These are phyloP conservation scores for Drosophila repleta DNA, from an alignment of 1,140 invertebrate species.

Conservation along the genomic window DNA sequence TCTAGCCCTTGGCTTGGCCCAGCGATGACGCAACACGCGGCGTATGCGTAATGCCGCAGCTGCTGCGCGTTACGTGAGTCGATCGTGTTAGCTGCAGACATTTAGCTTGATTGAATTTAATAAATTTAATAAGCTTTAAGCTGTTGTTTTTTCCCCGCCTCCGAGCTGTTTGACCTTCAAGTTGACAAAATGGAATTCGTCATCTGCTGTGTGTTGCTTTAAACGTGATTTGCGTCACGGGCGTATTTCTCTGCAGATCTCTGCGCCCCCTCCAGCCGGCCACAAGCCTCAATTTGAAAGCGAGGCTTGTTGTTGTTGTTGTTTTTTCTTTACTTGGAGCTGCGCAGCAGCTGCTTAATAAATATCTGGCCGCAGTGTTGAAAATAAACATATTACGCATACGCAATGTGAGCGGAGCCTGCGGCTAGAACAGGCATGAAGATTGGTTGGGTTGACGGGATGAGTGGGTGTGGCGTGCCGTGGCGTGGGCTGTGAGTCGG, in stretches of 20 bases:
- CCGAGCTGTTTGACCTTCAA: neutral
- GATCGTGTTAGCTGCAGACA: conserved; percentile 11
- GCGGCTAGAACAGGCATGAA: conserved; percentile 5
- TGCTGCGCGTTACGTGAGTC: conserved; percentile 1
- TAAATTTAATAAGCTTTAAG: conserved; percentile 7
- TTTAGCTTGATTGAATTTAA: conserved; percentile 11
- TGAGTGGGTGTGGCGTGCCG: neutral
- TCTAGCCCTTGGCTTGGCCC: neutral
- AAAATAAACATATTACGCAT: conserved; percentile 75
- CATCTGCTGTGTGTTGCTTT: conserved; percentile 18
- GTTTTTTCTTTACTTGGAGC: neutral
- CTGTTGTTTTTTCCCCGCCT: neutral
- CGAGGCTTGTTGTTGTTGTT: conserved; percentile 9
- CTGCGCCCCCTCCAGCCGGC: neutral
- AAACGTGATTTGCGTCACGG: conserved; percentile 44
- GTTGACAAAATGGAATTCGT: conserved; percentile 7
- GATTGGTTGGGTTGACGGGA: neutral
- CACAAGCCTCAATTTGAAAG: conserved; percentile 20
- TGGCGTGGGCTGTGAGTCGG: conserved; percentile 12
- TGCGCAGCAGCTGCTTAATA: conserved; percentile 56
- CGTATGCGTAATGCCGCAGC: conserved; percentile 36
- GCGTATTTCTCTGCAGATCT: conserved; percentile 19
- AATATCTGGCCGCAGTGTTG: conserved; percentile 49
- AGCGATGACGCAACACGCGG: conserved; percentile 46
- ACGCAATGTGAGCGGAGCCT: conserved; percentile 52